Base-by-base conservation (phyloP, 2,888 invertebrate species). In the Petrolisthes manimaculis region DNA sequence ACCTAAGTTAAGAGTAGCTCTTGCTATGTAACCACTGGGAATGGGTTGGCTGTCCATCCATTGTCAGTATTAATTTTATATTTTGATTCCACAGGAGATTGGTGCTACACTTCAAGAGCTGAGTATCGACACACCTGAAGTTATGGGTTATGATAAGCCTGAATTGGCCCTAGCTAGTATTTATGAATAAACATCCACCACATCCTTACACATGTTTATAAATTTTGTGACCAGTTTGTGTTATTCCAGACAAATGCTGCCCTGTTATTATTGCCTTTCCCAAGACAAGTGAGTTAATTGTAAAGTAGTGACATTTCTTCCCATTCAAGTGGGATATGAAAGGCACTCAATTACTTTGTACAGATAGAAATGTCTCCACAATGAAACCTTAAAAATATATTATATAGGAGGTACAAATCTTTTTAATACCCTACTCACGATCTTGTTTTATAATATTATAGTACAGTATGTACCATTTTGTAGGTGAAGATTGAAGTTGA, bases 71-170 rank as follows among this genome's bases (percentile, higher is more conserved):
- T 37, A 37, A 37, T 37, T 37, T 37, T 37, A 37, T 37, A 37
- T 37, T 37, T 2, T 37, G 53, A 78, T 81, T 82, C 87, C 86
- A 8, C 90, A 97, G 93, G 97, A 99, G 94, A 96, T 99, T 92
- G 95, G 95, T 92, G 99, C 99, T 61, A 97, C 98, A 3, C 94
- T 99, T 89, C 95, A 95, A 75, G 98, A 99, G 94, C 94, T 99
- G 89, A 99, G 99, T 80, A 96, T 99, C 92, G 95, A 95, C 86
- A 98, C 99, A 56, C 97, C 97, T 0, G 99, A 99, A 93, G 97
- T 99, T 93, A 94, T 99, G 92, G 99, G 99, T 90, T 99, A 97
- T 92, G 98, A 99, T 94, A 96, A 98, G 94, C 99, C 99, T 88
- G 99, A 99, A 94, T 94, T 99, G 93, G 97, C 97, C 90, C 94